Base-by-base conservation (phyloP, 2,113 vertebrate species). In the Plestiodon gilberti region DNA sequence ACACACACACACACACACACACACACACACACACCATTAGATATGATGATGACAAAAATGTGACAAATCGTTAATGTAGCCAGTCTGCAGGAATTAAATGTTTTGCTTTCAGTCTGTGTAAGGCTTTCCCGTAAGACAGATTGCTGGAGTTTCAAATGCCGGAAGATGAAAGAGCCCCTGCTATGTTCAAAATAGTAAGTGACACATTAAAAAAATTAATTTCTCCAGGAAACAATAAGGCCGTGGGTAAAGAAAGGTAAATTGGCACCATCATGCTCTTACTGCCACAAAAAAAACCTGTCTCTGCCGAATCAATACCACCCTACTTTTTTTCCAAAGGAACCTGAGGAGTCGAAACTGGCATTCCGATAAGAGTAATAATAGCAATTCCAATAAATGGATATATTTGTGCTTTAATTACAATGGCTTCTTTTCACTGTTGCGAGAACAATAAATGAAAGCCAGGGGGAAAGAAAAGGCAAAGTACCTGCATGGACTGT, bases 41-140 rank as follows among this genome's bases (percentile, higher is more conserved):
- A 83, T 76, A 55, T 59, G 69, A 82, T 80, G 9, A 55, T 25
- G 85, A 85, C 62, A 92, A 88, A 30, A 91, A 83, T 2, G 5
- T 75, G 84, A 83, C 81, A 89, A 86, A 89, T 87, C 35, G 82
- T 84, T 81, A 35, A 70, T 83, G 15, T 22, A 86, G 90, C 65
- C 83, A 92, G 82, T 3, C 80, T 74, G 75, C 62, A 82, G 15
- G 43, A 79, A 57, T 3, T 78, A 84, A 82, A 25, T 88, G 48
- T 83, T 83, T 91, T 52, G 79, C 61, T 90, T 52, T 55, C 82
- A 84, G 33, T 28, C 67, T 73, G 52, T 4, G 55, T 7, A 3
- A 1, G 20, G 28, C 55, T 86, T 64, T n/a, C 13, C 70, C 57
- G 52, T 3, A 80, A 86, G 90, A 89, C 30, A 71, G 77, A 90